Conservation (phyloP, 1,140 invertebrate genomes). For the Arion vulgaris region DNA sequence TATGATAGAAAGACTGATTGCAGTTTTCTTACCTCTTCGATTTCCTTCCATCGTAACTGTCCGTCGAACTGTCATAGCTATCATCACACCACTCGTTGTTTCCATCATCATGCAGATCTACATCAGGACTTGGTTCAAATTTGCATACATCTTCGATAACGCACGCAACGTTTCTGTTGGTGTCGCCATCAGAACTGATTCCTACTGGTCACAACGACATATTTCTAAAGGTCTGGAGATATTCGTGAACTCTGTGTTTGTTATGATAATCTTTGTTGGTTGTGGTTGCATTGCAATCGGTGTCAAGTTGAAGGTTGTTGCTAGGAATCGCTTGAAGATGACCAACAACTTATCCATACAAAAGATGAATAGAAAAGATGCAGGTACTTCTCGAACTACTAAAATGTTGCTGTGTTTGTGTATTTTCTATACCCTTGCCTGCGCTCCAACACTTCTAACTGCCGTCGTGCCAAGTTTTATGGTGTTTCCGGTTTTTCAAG, state of each 20-base stretch:
- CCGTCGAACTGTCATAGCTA: not conserved
- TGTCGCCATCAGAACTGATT: not conserved
- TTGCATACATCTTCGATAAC: not conserved
- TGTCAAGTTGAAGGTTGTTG: slow-evolving; percentile 9
- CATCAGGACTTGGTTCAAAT: slow-evolving; percentile 6
- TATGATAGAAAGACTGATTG: slow-evolving; percentile 21
- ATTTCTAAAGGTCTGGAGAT: not conserved
- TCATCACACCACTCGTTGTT: not conserved
- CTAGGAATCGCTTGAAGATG: slow-evolving; percentile 6
- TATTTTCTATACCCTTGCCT: slow-evolving; percentile 14
- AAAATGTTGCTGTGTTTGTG: slow-evolving; percentile 26
- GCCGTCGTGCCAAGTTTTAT: not conserved
- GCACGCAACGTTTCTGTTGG: slow-evolving; percentile 1
- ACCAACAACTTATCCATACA: not conserved
- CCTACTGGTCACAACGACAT: no score
- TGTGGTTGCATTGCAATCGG: slow-evolving; percentile 9
- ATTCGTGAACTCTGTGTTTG: not conserved
- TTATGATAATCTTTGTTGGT: not conserved
- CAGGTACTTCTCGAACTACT: not conserved
- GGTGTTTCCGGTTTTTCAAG: slow-evolving; percentile 3
- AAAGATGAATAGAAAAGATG: not conserved
- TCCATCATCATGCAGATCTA: not conserved
- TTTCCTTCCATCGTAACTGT: not conserved
- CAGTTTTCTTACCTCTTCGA: slow-evolving; percentile 3
- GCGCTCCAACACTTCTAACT: not conserved